These are phyloP conservation scores for Gila robusta DNA, from an alignment of 2,797 vertebrate species.

Conservation along the genomic window DNA sequence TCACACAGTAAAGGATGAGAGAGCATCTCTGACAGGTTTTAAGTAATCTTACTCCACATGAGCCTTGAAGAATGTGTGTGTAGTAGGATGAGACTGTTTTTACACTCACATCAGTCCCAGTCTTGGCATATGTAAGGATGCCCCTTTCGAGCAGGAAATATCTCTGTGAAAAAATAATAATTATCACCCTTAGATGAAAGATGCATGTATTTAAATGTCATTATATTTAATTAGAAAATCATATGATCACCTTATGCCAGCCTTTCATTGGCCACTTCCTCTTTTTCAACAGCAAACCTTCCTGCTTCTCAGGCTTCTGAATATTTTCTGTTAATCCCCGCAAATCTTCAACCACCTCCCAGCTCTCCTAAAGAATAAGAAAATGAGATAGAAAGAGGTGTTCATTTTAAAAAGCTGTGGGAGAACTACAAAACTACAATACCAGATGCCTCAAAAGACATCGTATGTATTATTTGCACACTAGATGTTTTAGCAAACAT, in stretches of 20 bases:
- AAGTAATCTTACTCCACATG: neutral
- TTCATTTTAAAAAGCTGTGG: neutral
- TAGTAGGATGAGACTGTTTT: neutral
- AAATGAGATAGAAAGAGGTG: neutral
- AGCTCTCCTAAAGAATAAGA: constrained; percentile 87
- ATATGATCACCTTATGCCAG: constrained; percentile 93
- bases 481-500: neutral
- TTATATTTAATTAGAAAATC: neutral
- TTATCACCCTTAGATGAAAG: neutral
- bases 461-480: neutral
- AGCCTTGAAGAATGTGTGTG: constrained; percentile 29
- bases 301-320: constrained; percentile 88
- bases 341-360: constrained; percentile 95
- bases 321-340: constrained; percentile 83
- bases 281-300: constrained; percentile 94
- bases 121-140: constrained; percentile 95
- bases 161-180: constrained; percentile 76
- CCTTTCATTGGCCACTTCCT: constrained; percentile 99
- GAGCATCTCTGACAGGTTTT: neutral
- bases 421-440: neutral
- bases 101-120: constrained; percentile 87
- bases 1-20: constrained; percentile 25
- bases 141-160: constrained; percentile 95
- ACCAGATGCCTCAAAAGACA: neutral
- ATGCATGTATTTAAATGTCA: neutral